Conservation (phyloP, 2,797 vertebrate species). For the Rhyacichthys aspro region DNA sequence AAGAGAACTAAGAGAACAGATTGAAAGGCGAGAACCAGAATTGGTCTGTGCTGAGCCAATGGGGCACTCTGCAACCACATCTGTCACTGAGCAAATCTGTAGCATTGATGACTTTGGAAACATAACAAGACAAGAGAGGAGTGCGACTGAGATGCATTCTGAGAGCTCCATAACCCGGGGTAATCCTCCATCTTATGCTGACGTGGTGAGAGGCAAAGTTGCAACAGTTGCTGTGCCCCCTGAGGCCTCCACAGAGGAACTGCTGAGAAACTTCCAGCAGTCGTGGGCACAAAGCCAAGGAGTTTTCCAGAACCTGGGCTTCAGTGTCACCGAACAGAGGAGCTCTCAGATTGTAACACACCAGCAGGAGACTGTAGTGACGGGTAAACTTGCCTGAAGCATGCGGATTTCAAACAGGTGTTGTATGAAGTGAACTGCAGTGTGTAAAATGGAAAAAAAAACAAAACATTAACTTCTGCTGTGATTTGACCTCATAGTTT, state of each 20-base stretch:
- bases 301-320: slow-evolving; percentile 85
- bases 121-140: slow-evolving; percentile 63
- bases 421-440: slow-evolving; percentile 39
- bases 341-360: slow-evolving; percentile 82
- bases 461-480: slow-evolving; percentile 26
- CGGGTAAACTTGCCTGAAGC: slow-evolving; percentile 84
- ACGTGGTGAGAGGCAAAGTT: slow-evolving; percentile 86
- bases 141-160: slow-evolving; percentile 61
- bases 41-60: slow-evolving; percentile 36
- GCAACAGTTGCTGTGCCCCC: slow-evolving; percentile 77
- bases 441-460: slow-evolving; percentile 33
- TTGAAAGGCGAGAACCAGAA: slow-evolving; percentile 76
- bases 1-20: slow-evolving; percentile 76
- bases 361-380: slow-evolving; percentile 83
- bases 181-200: slow-evolving; percentile 91
- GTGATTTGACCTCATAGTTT: slow-evolving; percentile 16
- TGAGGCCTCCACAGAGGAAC: slow-evolving; percentile 80
- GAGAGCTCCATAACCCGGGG: slow-evolving; percentile 75
- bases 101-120: slow-evolving; percentile 79
- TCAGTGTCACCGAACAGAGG: slow-evolving; percentile 81
- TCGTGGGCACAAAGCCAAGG: slow-evolving; percentile 89
- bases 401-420: slow-evolving; percentile 74
- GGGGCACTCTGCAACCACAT: slow-evolving; percentile 68
- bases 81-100: slow-evolving; percentile 78
- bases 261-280: slow-evolving; percentile 88